Evolutionary conservation across 2,113 vertebrate genomes (phyloP), one percentile per base, ranked within the genome.

Genomic region (Muntiacus muntjak): DNA sequence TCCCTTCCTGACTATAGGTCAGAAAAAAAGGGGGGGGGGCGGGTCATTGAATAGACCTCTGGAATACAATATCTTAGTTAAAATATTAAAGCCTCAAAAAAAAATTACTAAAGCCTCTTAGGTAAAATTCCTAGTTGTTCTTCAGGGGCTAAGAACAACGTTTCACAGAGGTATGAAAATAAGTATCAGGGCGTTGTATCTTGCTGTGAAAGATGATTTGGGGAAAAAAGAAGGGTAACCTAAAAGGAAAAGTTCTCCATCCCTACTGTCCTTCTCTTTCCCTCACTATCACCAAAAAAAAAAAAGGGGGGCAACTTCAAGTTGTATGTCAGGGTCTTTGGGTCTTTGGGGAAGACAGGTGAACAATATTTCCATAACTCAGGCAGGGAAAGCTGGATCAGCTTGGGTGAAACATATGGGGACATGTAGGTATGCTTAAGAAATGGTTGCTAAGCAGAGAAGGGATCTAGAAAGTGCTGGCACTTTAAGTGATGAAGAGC

Each of bases 361-460:
- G 62, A 96, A 84, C 33, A 81, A 2, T 89, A 47, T 82, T 95
- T 94, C 45, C 55, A 23, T 58, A 94, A 92, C n/a, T 86, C 23
- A 19, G 74, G 52, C 36, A 64, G 96, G 52, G 30, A 93, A 95
- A 87, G 3, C 25, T 84, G 23, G 19, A 85, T 94, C 30, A 19
- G 43, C n/a, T 83, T 90, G 64, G 30, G 54, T 58, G 57, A 94
- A 85, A 30, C 6, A 0, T 97, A 94, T 92, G 40, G 88, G 45
- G 55, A 86, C 43, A 14, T 40, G 64, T 28, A 76, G 54, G 45
- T 89, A 67, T 64, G 86, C 83, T 60, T 84, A 33, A 52, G 62
- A 60, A 95, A 94, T 89, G 88, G 87, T 97, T 97, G 91, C 96
- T 94, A 97, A 58, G 64, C 87, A 94, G 92, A 95, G 82, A 83